These are phyloP conservation scores for Australoheros facetus DNA, from an alignment of 2,797 vertebrate genomes.

Conservation along the genomic window DNA sequence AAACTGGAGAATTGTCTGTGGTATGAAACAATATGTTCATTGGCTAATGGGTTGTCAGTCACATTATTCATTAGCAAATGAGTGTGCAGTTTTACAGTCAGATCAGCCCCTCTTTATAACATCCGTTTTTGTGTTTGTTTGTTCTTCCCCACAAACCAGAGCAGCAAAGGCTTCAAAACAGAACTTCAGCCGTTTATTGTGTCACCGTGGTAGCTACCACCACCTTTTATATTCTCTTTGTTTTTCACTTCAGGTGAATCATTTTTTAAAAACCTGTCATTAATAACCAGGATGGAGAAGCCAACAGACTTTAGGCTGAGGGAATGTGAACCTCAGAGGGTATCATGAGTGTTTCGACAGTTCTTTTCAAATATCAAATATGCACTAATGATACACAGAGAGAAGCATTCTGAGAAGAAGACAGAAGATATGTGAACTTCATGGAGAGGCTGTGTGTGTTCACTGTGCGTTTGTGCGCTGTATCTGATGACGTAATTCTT, in stretches of 20 bases:
- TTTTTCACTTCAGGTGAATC: too few species aligned
- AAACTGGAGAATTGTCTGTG: too few species aligned
- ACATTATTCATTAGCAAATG: neutral
- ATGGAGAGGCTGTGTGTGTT: neutral
- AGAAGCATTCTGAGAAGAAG: neutral
- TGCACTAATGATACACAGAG: neutral
- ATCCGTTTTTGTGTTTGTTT: too few species aligned
- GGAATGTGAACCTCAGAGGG: neutral
- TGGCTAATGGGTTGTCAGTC: rapidly evolving
- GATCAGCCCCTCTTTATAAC: neutral
- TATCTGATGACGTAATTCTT: conserved; percentile 2
- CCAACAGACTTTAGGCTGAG: too few species aligned
- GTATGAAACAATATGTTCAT: neutral
- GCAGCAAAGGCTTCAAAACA: too few species aligned
- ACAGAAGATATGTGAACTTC: neutral
- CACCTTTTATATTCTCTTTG: too few species aligned
- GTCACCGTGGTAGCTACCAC: too few species aligned
- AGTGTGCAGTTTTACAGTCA: neutral
- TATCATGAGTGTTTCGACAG: too few species aligned
- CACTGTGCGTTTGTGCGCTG: neutral
- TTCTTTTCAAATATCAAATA: neutral
- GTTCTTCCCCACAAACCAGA: too few species aligned
- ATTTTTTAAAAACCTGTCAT: too few species aligned
- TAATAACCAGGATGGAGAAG: too few species aligned
- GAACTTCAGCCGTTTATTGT: too few species aligned